Conservation (phyloP, 1,140 invertebrate genomes). For the Drosophila asahinai region DNA sequence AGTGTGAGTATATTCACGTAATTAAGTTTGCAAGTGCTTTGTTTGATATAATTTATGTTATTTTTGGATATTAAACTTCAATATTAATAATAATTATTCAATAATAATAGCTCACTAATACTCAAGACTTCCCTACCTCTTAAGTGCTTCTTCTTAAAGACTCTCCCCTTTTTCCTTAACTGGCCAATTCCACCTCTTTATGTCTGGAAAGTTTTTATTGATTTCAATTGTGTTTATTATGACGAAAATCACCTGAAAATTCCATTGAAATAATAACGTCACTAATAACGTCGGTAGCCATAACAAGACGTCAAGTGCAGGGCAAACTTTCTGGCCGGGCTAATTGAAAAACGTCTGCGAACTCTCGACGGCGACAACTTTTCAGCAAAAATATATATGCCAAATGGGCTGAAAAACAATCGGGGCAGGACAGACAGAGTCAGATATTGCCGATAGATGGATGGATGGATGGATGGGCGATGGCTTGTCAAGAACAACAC, state of each 20-base stretch:
- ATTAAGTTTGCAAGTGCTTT: too few relatives aligned
- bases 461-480: constrained; percentile 8
- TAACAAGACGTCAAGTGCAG: constrained; percentile 33
- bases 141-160: background rate
- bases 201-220: constrained; percentile 67
- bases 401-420: constrained; percentile 35
- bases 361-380: constrained; percentile 52
- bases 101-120: background rate
- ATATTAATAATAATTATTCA: too few relatives aligned
- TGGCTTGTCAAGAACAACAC: constrained; percentile 30
- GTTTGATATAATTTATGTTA: too few relatives aligned
- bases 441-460: constrained; percentile 11
- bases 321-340: constrained; percentile 38
- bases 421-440: constrained; percentile 33
- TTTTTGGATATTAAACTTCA: too few relatives aligned
- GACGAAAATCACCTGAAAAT: constrained; percentile 21
- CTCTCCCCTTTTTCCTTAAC: background rate
- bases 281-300: constrained; percentile 21
- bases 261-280: constrained; percentile 18
- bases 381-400: constrained; percentile 17
- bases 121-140: background rate
- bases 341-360: constrained; percentile 74
- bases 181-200: constrained; percentile 3
- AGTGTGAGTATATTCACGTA: too few relatives aligned
- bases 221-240: constrained; percentile 10